A percentile compares a stretch with the other conserved stretches of the same genome.
Conservation (phyloP, 92 coral and sea anemone genomes). For the Virgularia gustaviana region DNA sequence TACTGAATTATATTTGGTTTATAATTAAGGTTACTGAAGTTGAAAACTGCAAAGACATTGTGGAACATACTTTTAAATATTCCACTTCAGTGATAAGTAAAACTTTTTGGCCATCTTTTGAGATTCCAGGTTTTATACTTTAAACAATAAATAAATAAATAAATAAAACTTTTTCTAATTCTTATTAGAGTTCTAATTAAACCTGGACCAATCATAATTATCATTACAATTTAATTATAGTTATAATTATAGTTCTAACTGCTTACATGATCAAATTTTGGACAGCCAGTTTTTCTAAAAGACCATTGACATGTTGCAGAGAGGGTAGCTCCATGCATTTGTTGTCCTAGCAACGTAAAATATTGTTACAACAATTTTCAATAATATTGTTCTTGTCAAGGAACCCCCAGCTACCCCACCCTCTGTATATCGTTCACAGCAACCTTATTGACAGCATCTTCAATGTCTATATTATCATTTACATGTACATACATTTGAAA, state of each 20-base stretch:
- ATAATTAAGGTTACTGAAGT: no score
- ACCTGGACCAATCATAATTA: no score
- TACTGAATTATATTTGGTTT: no score
- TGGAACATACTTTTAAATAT: slow-evolving; percentile 68
- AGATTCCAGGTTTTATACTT: slow-evolving; percentile 76
- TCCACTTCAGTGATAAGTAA: slow-evolving; percentile 74
- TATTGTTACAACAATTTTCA: no score
- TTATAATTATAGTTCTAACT: no score
- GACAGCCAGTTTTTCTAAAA: slow-evolving; percentile 86
- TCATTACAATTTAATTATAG: no score
- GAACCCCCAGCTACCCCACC: background rate
- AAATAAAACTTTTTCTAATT: no score
- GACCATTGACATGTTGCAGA: slow-evolving; percentile 80
- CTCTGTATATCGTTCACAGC: background rate
- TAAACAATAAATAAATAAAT: background rate
- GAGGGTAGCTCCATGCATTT: slow-evolving; percentile 23
- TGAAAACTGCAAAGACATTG: background rate
- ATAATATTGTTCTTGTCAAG: background rate
- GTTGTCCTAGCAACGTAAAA: background rate
- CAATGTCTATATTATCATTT: background rate
- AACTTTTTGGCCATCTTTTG: slow-evolving; percentile 73
- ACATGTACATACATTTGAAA: slow-evolving; percentile 49
- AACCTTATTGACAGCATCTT: background rate
- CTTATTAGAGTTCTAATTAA: no score
- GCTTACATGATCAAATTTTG: slow-evolving; percentile 94